phyloP scores from a whole-genome alignment of 2,888 invertebrate genomes.

The Halictus quadricinctus region DNA sequence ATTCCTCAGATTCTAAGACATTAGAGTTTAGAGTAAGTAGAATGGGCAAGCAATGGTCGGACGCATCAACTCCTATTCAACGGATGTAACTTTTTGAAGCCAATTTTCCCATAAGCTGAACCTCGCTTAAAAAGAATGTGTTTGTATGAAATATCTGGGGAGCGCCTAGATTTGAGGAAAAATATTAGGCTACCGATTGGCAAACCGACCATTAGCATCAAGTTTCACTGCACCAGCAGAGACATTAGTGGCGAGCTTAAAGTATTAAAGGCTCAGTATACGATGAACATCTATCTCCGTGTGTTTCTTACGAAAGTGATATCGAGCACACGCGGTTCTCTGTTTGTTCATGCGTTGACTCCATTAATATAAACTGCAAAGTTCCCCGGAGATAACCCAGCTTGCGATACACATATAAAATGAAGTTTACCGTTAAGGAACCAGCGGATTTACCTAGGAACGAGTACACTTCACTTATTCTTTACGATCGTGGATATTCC shows the following conservation, averaged over 20 bases:
- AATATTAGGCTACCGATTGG: background rate
- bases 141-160: background rate
- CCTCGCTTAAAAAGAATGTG: no score
- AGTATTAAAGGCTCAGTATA: constrained; percentile 17
- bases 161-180: no score
- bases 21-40: no score
- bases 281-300: constrained; percentile 14
- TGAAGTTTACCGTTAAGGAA: constrained; percentile 59
- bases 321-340: constrained; percentile 25
- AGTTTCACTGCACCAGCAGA: background rate
- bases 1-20: no score
- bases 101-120: background rate
- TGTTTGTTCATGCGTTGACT: constrained; percentile 55
- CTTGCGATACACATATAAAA: constrained; percentile 52
- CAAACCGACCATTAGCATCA: background rate
- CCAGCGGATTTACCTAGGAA: constrained; percentile 50
- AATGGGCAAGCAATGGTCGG: no score
- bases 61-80: background rate
- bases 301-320: constrained; percentile 35
- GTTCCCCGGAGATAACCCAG: constrained; percentile 43
- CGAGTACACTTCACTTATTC: constrained; percentile 48
- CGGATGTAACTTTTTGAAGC: background rate
- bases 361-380: constrained; percentile 67
- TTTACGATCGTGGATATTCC: constrained; percentile 49
- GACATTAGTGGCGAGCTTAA: constrained; percentile 16